Percentiles rank a stretch among this genome's conserved stretches.
These are phyloP conservation scores for Microctonus brassicae DNA, from an alignment of 2,888 invertebrate species.

Conservation along the genomic window DNA sequence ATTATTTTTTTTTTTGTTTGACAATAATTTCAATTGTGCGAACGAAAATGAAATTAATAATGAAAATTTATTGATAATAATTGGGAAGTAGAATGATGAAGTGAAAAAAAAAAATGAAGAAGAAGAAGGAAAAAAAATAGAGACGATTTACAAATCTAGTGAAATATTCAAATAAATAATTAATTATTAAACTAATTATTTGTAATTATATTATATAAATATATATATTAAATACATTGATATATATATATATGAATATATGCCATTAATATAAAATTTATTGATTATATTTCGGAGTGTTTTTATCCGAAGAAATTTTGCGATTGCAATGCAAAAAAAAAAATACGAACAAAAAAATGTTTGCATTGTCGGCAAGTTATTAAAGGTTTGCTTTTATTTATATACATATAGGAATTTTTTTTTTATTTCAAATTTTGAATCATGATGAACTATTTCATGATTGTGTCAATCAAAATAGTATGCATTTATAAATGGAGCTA, in stretches of 20 bases:
- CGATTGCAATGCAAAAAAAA: background rate
- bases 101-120: background rate
- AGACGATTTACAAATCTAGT: constrained; percentile 64
- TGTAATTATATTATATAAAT: constrained; percentile 53
- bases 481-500: background rate
- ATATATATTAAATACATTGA: no score
- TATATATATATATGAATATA: constrained; percentile 52
- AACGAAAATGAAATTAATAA: constrained; percentile 3
- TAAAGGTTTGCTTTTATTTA: background rate
- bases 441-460: background rate
- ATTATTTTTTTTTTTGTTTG: background rate
- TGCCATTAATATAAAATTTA: constrained; percentile 62
- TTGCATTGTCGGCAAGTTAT: background rate
- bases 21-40: constrained; percentile 13
- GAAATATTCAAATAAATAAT: constrained; percentile 63
- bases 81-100: constrained; percentile 19
- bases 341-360: background rate
- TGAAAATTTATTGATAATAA: constrained; percentile 23
- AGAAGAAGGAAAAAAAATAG: constrained; percentile 12
- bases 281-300: constrained; percentile 9
- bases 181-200: constrained; percentile 50
- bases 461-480: constrained; percentile 2
- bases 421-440: background rate
- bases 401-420: background rate
- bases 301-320: constrained; percentile 2